Evolutionary conservation across 2,797 vertebrate genomes (phyloP).

Genomic region (Peromyscus nudipes): DNA sequence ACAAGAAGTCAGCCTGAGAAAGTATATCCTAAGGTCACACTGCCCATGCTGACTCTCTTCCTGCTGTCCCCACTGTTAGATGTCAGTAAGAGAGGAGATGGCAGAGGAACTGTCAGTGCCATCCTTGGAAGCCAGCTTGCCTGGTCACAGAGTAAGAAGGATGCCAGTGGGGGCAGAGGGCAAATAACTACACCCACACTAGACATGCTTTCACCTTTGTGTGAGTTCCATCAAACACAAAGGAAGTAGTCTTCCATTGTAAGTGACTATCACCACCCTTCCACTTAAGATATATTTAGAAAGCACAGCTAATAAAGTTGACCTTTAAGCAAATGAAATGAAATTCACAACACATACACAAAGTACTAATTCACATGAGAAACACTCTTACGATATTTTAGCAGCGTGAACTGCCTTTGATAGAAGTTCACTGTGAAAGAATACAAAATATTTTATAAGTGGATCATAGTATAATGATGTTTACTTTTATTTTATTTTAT

Average conservation of each 20-base stretch:
- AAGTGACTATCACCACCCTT: not conserved
- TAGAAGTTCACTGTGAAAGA: not conserved
- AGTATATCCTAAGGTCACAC: not conserved
- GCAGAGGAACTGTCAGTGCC: not conserved
- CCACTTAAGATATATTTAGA: slow-evolving; percentile 65
- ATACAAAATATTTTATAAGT: not conserved
- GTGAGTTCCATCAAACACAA: not conserved
- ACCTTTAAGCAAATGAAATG: slow-evolving; percentile 61
- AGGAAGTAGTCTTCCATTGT: not conserved
- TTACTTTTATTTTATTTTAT: slow-evolving; percentile 39
- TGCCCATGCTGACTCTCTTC: too few relatives aligned
- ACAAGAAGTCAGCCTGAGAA: not conserved
- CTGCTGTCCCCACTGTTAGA: not conserved
- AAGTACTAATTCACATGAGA: slow-evolving; percentile 42
- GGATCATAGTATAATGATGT: not conserved
- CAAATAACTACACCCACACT: not conserved
- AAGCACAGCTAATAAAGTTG: slow-evolving; percentile 56
- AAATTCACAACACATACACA: slow-evolving; percentile 43
- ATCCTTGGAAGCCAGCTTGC: slow-evolving; percentile 9
- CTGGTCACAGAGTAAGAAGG: not conserved
- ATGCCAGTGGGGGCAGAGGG: not conserved
- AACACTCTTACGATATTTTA: not conserved
- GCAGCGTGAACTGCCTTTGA: not conserved
- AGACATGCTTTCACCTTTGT: not conserved
- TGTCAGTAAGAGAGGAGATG: not conserved